A percentile compares a stretch with the other conserved stretches of the same genome.
phyloP scores from a whole-genome alignment of 2,888 invertebrate genomes.

The Ectropis crepuscularia region DNA sequence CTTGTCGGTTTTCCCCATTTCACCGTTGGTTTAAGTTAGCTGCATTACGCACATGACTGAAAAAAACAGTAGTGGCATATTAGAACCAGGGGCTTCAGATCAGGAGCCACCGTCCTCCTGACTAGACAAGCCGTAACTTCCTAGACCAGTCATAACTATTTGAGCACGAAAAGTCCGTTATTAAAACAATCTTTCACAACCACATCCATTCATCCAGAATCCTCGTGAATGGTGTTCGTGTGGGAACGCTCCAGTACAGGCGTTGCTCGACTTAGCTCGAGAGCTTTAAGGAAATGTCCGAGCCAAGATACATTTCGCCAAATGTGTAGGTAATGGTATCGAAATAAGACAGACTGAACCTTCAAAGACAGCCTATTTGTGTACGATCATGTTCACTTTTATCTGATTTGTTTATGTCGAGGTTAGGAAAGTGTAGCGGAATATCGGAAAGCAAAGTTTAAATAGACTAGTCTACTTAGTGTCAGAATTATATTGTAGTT shows the following conservation, averaged over 20 bases:
- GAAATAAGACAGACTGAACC: conserved; percentile 2
- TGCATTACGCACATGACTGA: too few relatives aligned
- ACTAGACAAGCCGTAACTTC: too few relatives aligned
- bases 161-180: background rate
- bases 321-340: conserved; percentile 8
- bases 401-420: background rate
- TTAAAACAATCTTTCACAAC: background rate
- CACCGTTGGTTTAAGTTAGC: too few relatives aligned
- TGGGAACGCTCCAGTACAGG: conserved; percentile 27
- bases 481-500: too few relatives aligned
- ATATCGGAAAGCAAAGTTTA: too few relatives aligned
- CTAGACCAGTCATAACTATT: too few relatives aligned
- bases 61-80: too few relatives aligned
- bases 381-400: background rate
- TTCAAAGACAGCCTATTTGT: conserved; percentile 1
- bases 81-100: too few relatives aligned
- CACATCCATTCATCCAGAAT: conserved; percentile 31
- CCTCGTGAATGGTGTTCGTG: conserved; percentile 25
- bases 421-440: too few relatives aligned
- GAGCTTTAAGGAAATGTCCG: conserved; percentile 23
- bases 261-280: conserved; percentile 20
- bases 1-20: too few relatives aligned
- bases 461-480: too few relatives aligned
- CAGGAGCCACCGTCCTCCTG: too few relatives aligned
- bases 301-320: conserved; percentile 20